phyloP scores from a whole-genome alignment of 1,140 invertebrate species.

The Steinernema feltiae region DNA sequence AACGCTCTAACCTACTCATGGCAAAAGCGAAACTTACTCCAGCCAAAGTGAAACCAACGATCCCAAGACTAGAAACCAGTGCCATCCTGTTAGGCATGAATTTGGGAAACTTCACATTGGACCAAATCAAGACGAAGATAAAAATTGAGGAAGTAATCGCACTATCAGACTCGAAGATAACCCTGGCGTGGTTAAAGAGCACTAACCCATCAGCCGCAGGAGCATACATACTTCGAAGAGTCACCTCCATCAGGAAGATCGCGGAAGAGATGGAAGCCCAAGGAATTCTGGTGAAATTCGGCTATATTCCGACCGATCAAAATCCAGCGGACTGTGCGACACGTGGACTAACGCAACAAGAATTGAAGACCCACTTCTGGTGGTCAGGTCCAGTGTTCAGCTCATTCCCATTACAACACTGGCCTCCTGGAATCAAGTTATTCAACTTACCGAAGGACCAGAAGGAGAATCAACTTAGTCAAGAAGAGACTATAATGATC shows the following conservation, averaged over 20 bases:
- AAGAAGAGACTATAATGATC: not conserved
- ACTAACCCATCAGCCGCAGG: conserved; percentile 7
- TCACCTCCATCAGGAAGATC: not conserved
- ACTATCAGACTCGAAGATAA: not conserved
- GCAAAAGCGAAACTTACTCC: conserved; percentile 12
- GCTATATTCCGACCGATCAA: conserved; percentile 16
- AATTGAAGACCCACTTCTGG: not conserved
- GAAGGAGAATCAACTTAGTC: not conserved
- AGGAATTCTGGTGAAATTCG: not conserved
- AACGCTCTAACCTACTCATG: not conserved
- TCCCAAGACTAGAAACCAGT: conserved; percentile 15
- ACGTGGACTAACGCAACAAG: not conserved
- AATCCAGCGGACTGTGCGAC: conserved; percentile 26
- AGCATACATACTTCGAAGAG: not conserved
- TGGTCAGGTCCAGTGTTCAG: not conserved
- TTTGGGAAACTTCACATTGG: not conserved
- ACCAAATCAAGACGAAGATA: not conserved
- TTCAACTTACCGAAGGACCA: not conserved
- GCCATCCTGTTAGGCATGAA: conserved; percentile 14
- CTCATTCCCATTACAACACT: not conserved
- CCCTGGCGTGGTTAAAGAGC: conserved; percentile 18
- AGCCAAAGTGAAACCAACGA: conserved; percentile 10
- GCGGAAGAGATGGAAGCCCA: not conserved
- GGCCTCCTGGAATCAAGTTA: not conserved
- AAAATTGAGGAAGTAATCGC: not conserved